Base-by-base conservation (phyloP, 2,113 vertebrate genomes). In the Oncorhynchus gorbuscha region DNA sequence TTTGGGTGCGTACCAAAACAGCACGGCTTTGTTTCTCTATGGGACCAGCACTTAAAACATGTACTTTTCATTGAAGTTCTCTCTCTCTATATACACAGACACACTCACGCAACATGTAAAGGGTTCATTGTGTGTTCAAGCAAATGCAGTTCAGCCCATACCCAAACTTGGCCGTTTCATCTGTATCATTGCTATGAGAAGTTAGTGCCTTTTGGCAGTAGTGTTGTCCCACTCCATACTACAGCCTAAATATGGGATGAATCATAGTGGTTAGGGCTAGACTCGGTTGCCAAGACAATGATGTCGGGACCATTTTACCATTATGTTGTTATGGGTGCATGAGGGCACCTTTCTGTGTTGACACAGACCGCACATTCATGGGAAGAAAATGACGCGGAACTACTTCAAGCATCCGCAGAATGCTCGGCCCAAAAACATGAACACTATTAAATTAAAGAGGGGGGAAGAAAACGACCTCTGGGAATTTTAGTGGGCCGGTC, bases 241-340 rank as follows among this genome's bases (percentile, higher is more conserved):
- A 49, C 61, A 65, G 20, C 22, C 73, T 74, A 66, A 66, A 74
- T 28, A 35, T 18, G 49, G 70, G 75, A 45, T 72, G 76, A 55
- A 84, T 71, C 51, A 71, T 64, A 83, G 59, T 18, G 49, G 72
- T 55, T 65, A 48, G 0, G 61, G 66, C 72, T 69, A 45, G 39
- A 45, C 39, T 45, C 3, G 39, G 84, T 85, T 88, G 78, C 77
- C 75, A 81, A 83, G 74, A 79, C 61, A 26, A 84, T 71, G 28
- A 28, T 75, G 45, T 45, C 5, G 16, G 51, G 66, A 71, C 32
- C 68, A 79, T 68, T 49, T 76, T 76, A 73, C 11, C 35, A 69
- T 39, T 65, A 18, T 49, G 58, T 71, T 71, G 74, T 74, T 12
- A 76, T 69, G 16, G 74, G 39, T 49, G 35, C 51, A 79, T 75